Evolutionary conservation across 2,113 vertebrate genomes (phyloP).

Genomic region (Lipophrys pholis): DNA sequence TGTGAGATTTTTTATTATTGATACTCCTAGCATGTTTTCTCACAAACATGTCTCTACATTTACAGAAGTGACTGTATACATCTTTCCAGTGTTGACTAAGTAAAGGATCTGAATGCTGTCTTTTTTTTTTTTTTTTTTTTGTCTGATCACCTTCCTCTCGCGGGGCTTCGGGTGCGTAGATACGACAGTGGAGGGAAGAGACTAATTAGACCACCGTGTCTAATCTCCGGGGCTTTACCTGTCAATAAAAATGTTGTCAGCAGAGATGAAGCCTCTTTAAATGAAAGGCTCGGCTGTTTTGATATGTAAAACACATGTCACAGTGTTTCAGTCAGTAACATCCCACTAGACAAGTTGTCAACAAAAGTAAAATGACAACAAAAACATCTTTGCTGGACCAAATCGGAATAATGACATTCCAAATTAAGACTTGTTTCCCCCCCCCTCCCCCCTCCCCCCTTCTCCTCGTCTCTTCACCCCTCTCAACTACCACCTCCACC

Average conservation of each 20-base stretch:
- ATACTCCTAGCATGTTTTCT: neutral
- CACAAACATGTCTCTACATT: too few species aligned
- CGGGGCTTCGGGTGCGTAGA: slow-evolving; percentile 50
- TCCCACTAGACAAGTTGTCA: slow-evolving; percentile 73
- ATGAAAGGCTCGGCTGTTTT: slow-evolving; percentile 67
- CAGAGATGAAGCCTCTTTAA: slow-evolving; percentile 57
- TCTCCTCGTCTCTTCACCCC: too few species aligned
- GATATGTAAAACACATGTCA: slow-evolving; percentile 75
- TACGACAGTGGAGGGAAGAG: slow-evolving; percentile 36
- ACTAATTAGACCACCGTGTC: slow-evolving; percentile 75
- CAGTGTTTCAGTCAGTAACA: slow-evolving; percentile 59
- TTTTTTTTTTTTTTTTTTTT: neutral
- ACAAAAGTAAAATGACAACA: slow-evolving; percentile 72
- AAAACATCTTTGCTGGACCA: slow-evolving; percentile 77
- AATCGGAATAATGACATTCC: slow-evolving; percentile 75
- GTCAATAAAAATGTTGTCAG: slow-evolving; percentile 76
- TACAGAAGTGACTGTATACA: neutral
- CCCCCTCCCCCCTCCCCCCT: neutral
- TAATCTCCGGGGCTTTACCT: slow-evolving; percentile 72
- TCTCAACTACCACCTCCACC: too few species aligned
- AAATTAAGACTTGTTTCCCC: slow-evolving; percentile 57
- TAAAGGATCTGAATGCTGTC: neutral
- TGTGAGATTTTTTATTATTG: neutral
- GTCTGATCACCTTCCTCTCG: slow-evolving; percentile 48
- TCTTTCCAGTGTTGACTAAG: neutral